Base-by-base conservation (phyloP, 1,140 invertebrate genomes). In the Vollenhovia emeryi region DNA sequence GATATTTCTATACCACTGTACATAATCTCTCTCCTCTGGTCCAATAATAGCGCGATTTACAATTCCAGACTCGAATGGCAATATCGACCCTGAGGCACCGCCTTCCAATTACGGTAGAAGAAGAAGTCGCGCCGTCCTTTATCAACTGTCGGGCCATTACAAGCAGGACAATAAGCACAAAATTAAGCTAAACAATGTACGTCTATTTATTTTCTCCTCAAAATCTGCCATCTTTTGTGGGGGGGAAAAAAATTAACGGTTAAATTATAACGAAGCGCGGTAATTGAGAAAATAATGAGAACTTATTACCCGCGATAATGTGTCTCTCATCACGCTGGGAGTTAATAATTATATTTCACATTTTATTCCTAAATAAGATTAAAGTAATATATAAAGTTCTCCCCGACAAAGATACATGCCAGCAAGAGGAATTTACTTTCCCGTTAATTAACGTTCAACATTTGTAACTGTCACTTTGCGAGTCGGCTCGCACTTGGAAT, bases 71-170 rank as follows among this genome's bases (percentile, higher is more conserved):
- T 96, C 96, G 69, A 98, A 98, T 94, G 97, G 97, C 86, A 96
- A 98, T 95, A 95, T 97, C 93, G 97, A 97, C 93, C 96, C 97
- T 36, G 98, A 98, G 95, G 97, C 97, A 88, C 98, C 97, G 74
- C 97, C 97, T 83, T 97, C 97, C 92, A 98, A 98, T 95, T 99
- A 99, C 95, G 98, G 98, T 80, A 96, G 98, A 88, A 96, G 98
- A 91, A 96, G 98, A 91, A 99, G 98, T 94, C 96, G 99, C 91
- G 99, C 98, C 48, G 98, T 99, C 64, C 96, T 99, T 66, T 99
- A 99, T 95, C 98, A 99, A 95, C 96, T 99, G 86, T 99, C 98
- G 80, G 98, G 98, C 69, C 98, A 99, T 95, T 99, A 98, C 95
- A 98, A 98, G 94, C 98, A 98, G 91, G 98, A 98, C 93, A 98